These are phyloP conservation scores for Lasiommata megera DNA, from an alignment of 2,888 invertebrate species.

Conservation along the genomic window DNA sequence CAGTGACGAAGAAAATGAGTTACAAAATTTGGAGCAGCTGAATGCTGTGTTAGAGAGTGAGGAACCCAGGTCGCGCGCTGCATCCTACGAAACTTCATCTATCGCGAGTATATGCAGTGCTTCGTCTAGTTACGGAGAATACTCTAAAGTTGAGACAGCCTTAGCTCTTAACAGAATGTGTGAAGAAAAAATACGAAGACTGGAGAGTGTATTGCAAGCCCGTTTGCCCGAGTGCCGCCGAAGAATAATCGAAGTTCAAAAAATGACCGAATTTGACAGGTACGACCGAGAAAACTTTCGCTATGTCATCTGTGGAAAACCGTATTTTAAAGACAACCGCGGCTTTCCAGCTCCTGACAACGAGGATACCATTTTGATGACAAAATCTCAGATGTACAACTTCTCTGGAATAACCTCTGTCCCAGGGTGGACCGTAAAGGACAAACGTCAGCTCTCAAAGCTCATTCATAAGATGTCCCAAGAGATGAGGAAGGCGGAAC, in stretches of 20 bases:
- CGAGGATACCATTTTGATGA: slow-evolving; percentile 76
- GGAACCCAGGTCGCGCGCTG: slow-evolving; percentile 31
- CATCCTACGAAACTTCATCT: slow-evolving; percentile 19
- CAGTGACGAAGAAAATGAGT: slow-evolving; percentile 45
- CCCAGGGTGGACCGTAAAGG: slow-evolving; percentile 79
- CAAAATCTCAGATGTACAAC: slow-evolving; percentile 59
- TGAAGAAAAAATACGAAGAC: slow-evolving; percentile 51
- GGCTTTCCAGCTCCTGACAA: slow-evolving; percentile 81
- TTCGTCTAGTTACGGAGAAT: slow-evolving; percentile 32
- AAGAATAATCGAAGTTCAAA: slow-evolving; percentile 45
- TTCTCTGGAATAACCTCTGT: slow-evolving; percentile 67
- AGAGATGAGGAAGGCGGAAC: slow-evolving; percentile 41
- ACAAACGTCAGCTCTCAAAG: slow-evolving; percentile 77
- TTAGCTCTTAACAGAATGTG: slow-evolving; percentile 61
- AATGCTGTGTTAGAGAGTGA: slow-evolving; percentile 42
- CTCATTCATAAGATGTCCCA: slow-evolving; percentile 67
- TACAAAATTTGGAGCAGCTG: slow-evolving; percentile 43
- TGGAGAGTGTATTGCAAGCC: slow-evolving; percentile 50
- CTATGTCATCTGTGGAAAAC: slow-evolving; percentile 72
- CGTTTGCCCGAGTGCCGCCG: slow-evolving; percentile 57
- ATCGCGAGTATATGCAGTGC: slow-evolving; percentile 21
- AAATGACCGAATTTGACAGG: slow-evolving; percentile 31
- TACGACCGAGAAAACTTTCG: slow-evolving; percentile 42
- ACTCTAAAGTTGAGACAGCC: slow-evolving; percentile 47
- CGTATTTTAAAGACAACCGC: slow-evolving; percentile 85